phyloP scores from a whole-genome alignment of 2,888 invertebrate genomes.

The Alcis repandata region DNA sequence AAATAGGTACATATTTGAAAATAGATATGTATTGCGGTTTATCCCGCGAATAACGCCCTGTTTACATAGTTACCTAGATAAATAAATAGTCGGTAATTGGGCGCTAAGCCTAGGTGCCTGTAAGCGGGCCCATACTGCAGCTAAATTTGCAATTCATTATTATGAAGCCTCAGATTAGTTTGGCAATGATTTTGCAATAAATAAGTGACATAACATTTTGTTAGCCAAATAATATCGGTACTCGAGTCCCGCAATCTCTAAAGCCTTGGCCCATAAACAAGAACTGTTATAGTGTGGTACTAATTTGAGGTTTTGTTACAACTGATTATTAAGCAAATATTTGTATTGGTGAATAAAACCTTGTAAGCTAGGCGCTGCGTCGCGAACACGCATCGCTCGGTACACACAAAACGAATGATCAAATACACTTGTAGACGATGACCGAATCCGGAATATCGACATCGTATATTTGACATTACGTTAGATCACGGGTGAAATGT shows the following conservation, averaged over 20 bases:
- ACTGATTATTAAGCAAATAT: constrained; percentile 64
- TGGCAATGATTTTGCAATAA: constrained; percentile 20
- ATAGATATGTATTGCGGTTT: not conserved
- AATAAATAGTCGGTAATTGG: not conserved
- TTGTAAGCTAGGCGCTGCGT: constrained; percentile 55
- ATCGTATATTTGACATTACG: constrained; percentile 75
- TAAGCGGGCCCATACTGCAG: not conserved
- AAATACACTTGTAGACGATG: constrained; percentile 56
- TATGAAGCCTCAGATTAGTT: constrained; percentile 14
- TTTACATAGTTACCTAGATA: too few relatives aligned
- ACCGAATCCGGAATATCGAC: constrained; percentile 75
- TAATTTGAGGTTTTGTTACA: constrained; percentile 60
- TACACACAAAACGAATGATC: constrained; percentile 50
- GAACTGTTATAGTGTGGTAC: constrained; percentile 41
- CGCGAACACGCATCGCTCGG: constrained; percentile 49
- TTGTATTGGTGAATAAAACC: constrained; percentile 59
- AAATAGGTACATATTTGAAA: too few relatives aligned
- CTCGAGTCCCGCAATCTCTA: constrained; percentile 15
- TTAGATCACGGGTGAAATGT: constrained; percentile 75
- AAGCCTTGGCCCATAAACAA: constrained; percentile 26
- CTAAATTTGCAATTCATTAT: constrained; percentile 2
- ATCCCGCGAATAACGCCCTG: not conserved
- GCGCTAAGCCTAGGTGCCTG: not conserved
- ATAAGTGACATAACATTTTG: constrained; percentile 13
- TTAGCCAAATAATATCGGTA: constrained; percentile 11